phyloP scores from a whole-genome alignment of 2,888 invertebrate species.

The Timandra comae region DNA sequence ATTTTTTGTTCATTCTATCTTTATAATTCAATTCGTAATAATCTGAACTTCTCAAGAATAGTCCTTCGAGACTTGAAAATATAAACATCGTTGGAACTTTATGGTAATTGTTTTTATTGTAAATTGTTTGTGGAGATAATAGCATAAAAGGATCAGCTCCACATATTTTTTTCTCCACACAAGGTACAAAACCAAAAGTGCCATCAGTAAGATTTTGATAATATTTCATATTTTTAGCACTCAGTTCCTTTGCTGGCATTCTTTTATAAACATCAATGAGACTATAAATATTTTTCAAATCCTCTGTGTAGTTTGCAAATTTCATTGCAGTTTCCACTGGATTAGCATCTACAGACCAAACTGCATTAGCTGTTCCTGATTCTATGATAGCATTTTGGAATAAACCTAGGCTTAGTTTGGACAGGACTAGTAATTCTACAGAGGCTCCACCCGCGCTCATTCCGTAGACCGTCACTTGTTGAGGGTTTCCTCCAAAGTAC shows the following conservation, averaged over 20 bases:
- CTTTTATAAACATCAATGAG: conserved; percentile 21
- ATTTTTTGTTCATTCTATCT: conserved; percentile 28
- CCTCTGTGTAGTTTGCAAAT: conserved; percentile 16
- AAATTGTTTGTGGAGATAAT: conserved; percentile 19
- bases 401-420: conserved; percentile 28
- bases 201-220: conserved; percentile 30
- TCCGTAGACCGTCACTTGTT: conserved; percentile 38
- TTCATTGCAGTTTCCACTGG: conserved; percentile 26
- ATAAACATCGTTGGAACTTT: conserved; percentile 30
- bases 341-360: conserved; percentile 26
- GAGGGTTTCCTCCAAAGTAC: conserved; percentile 33
- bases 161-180: conserved; percentile 25
- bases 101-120: conserved; percentile 18
- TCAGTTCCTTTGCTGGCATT: conserved; percentile 22
- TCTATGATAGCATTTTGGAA: conserved; percentile 34
- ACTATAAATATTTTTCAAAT: not conserved
- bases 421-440: conserved; percentile 30
- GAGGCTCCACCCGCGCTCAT: conserved; percentile 42
- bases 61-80: conserved; percentile 28
- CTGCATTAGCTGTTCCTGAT: conserved; percentile 26
- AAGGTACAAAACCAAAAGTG: conserved; percentile 34
- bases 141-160: conserved; percentile 21
- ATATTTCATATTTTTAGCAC: conserved; percentile 19
- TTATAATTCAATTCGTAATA: conserved; percentile 27
- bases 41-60: conserved; percentile 26